Evolutionary conservation across 2,888 invertebrate genomes (phyloP).

Genomic region (Zaprionus obscuricornis): DNA sequence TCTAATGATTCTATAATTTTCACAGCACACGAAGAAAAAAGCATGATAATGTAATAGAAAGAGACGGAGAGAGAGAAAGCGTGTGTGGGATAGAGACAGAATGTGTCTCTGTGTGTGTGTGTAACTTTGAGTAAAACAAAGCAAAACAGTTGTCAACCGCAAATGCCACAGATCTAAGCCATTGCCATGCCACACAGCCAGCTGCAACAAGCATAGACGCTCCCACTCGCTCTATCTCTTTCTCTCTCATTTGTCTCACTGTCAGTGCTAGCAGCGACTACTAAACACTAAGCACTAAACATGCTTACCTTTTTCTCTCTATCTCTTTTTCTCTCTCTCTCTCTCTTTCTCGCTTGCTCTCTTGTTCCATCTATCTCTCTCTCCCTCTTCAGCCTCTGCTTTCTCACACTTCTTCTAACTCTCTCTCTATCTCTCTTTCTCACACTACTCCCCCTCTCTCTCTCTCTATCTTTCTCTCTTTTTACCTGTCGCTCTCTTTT

Average conservation of each 20-base stretch:
- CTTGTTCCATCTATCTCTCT: background rate
- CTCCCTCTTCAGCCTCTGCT: background rate
- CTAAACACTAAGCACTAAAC: background rate
- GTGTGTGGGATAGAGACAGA: background rate
- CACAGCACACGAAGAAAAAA: no score
- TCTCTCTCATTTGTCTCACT: no score
- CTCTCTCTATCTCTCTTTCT: no score
- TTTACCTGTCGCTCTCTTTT: background rate
- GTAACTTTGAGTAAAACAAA: no score
- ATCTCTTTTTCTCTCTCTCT: background rate
- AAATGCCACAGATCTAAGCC: constrained; percentile 42
- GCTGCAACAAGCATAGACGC: no score
- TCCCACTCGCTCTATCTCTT: no score
- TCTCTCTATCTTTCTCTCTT: background rate
- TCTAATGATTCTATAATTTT: no score
- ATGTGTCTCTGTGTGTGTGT: no score
- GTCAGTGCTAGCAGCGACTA: no score
- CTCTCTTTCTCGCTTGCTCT: background rate
- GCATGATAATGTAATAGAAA: no score
- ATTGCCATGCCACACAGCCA: constrained; percentile 8
- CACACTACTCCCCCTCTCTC: no score
- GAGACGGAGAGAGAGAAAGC: constrained; percentile 2
- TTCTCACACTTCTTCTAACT: background rate
- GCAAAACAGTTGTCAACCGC: constrained; percentile 38
- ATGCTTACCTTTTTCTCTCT: background rate